Evolutionary conservation across 1,140 invertebrate genomes (phyloP), one percentile per base, ranked within the genome.

Genomic region (Dysdera silvatica): DNA sequence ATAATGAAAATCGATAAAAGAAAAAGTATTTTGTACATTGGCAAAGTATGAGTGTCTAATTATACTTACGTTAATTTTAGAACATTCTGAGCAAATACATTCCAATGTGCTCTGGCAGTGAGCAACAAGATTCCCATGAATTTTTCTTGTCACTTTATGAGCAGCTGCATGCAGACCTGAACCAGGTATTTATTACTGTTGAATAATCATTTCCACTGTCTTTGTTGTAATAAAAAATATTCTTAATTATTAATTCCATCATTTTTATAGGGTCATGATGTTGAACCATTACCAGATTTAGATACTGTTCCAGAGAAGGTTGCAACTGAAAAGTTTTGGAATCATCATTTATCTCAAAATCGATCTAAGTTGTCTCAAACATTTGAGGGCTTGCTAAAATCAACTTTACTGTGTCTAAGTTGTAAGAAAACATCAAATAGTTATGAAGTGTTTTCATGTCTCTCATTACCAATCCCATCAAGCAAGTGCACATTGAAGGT

Each of bases 61-160:
- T n/a, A n/a, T n/a, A 37, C 8, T n/a, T 37, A 37, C 8, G 8
- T 54, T 33, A 16, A 4, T 55, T 70, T 18, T 55, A 75, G 70
- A 80, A 80, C 67, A 82, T 83, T 16, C 82, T 91, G 43, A 87
- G 87, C 12, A 83, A 84, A 61, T 84, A 85, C 68, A 82, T 88
- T 70, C 77, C 85, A 52, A 83, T 85, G 67, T 96, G 95, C 77
- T 83, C 84, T 55, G 87, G 85, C 28, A 82, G 82, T 68, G 85
- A 91, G 61, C 94, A 97, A 72, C 94, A 97, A 74, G 94, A 98
- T 74, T 91, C 92, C 0, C 92, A 97, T 74, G 94, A 98, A 74
- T 95, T 97, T 73, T 81, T 96, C 1, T 86, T 86, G 18, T 89
- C 93, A 69, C 79, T 96, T 4, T 82, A 96, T 74, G 91, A 95